phyloP scores from a whole-genome alignment of 1,140 invertebrate species.

The Matsumurasca onukii region DNA sequence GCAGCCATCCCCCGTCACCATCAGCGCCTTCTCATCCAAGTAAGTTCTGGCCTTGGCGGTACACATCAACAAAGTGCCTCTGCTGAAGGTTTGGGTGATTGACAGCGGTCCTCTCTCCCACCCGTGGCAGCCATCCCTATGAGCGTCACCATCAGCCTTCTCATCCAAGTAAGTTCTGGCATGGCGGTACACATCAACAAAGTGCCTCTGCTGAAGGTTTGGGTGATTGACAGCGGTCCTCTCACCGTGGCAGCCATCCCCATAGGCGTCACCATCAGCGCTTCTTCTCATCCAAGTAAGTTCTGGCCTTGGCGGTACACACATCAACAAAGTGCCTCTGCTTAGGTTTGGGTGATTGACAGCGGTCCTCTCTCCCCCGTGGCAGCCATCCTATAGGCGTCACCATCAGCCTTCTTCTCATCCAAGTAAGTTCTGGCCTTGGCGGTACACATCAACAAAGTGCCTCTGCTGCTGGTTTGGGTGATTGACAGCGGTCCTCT shows the following conservation, averaged over 20 bases:
- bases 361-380: not conserved
- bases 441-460: slow-evolving; percentile 2
- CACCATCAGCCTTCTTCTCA: not conserved
- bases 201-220: not conserved
- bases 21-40: slow-evolving; percentile 7
- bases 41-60: too few relatives aligned
- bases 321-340: not conserved
- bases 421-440: slow-evolving; percentile 3
- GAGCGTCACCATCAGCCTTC: slow-evolving; percentile 19
- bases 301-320: not conserved
- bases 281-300: slow-evolving; percentile 6
- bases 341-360: not conserved
- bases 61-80: not conserved
- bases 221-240: not conserved
- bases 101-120: not conserved
- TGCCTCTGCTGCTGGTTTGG: not conserved
- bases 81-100: slow-evolving; percentile 4
- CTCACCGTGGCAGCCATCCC: not conserved
- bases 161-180: slow-evolving; percentile 9
- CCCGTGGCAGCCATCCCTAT: slow-evolving; percentile 9
- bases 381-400: not conserved
- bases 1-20: slow-evolving; percentile 15
- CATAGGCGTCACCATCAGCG: not conserved
- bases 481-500: not conserved
- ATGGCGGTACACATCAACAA: not conserved